A percentile compares a stretch with the other conserved stretches of the same genome.
These are phyloP conservation scores for Geophilus truncorum DNA, from an alignment of 2,888 invertebrate genomes.

Conservation along the genomic window DNA sequence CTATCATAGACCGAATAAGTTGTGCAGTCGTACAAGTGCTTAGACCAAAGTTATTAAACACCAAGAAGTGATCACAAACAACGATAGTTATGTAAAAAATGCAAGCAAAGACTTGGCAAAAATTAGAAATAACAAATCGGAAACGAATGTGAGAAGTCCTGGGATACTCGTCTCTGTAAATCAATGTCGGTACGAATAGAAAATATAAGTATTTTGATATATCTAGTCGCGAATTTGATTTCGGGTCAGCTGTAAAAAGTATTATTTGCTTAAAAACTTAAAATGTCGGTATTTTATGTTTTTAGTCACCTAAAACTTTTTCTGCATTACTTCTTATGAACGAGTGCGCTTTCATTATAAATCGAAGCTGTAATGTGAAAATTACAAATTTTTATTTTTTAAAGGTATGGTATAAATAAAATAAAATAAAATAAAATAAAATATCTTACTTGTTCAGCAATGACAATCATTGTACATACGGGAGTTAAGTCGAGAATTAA, in stretches of 20 bases:
- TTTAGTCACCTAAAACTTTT: neutral
- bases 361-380: neutral
- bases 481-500: neutral
- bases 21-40: constrained; percentile 47
- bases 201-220: neutral
- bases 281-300: no score
- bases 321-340: neutral
- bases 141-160: constrained; percentile 57
- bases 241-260: neutral
- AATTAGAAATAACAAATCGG: constrained; percentile 64
- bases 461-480: neutral
- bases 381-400: no score
- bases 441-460: neutral
- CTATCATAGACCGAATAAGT: constrained; percentile 58
- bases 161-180: neutral
- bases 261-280: neutral
- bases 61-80: constrained; percentile 67
- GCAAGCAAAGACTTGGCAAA: constrained; percentile 70
- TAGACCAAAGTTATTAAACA: constrained; percentile 61
- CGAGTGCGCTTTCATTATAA: neutral
- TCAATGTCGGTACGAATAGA: neutral
- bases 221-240: neutral
- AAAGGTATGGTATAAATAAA: no score
- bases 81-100: constrained; percentile 76
- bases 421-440: neutral